A percentile compares a stretch with the other conserved stretches of the same genome.
Conservation (phyloP, 1,140 invertebrate species). For the Dufourea novaeangliae region DNA sequence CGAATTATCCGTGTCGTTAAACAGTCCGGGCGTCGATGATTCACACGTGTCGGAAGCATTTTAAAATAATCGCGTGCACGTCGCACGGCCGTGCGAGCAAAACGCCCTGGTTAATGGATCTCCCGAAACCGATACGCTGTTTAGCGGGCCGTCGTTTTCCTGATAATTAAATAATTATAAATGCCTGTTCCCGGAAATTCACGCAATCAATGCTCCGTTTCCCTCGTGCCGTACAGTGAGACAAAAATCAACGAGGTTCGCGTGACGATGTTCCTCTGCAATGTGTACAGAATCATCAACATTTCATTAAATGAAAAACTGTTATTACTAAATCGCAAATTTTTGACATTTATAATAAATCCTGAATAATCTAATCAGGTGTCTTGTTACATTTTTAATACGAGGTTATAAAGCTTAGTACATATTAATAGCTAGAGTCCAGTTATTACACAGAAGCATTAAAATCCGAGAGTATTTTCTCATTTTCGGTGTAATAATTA, state of each 20-base stretch:
- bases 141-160: not conserved
- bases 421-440: no score
- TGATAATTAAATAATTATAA: constrained; percentile 31
- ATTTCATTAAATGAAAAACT: no score
- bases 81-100: constrained; percentile 9
- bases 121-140: not conserved
- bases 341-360: no score
- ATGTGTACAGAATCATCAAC: no score
- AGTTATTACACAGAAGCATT: no score
- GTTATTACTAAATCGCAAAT: no score
- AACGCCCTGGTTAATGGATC: constrained; percentile 22
- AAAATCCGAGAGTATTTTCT: no score
- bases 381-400: no score
- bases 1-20: constrained; percentile 27
- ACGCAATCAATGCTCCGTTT: not conserved
- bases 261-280: not conserved
- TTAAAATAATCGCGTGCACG: constrained; percentile 27
- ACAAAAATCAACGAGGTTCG: not conserved
- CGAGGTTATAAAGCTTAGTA: no score
- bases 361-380: no score
- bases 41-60: not conserved
- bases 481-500: no score
- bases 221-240: no score
- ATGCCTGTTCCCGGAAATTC: not conserved
- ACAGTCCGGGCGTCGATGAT: constrained; percentile 15